Percentiles rank a stretch among this genome's conserved stretches.
These are phyloP conservation scores for Pelodiscus sinensis DNA, from an alignment of 2,113 vertebrate genomes.

Conservation along the genomic window DNA sequence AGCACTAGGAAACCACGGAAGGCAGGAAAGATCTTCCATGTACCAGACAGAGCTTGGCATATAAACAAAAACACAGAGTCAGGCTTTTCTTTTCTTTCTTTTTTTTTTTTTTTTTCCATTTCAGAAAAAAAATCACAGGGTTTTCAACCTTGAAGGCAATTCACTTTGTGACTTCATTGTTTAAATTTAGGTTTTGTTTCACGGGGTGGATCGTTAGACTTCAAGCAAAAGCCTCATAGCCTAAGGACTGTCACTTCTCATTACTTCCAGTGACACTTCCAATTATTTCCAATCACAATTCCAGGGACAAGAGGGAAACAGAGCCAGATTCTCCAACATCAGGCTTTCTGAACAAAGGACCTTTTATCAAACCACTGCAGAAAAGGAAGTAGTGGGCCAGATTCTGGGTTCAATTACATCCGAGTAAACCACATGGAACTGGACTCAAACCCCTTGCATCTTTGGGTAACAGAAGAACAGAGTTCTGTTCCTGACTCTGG, in stretches of 20 bases:
- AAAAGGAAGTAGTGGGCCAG: neutral
- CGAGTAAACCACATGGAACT: neutral
- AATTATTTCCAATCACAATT: conserved; percentile 83
- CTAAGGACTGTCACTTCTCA: conserved; percentile 80
- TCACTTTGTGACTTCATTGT: conserved; percentile 79
- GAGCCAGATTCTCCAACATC: conserved; percentile 22
- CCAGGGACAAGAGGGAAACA: conserved; percentile 63
- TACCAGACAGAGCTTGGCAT: neutral
- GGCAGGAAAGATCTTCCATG: neutral
- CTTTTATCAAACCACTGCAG: neutral
- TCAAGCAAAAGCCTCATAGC: conserved; percentile 74
- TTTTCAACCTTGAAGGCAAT: conserved; percentile 74
- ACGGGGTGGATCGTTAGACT: conserved; percentile 68
- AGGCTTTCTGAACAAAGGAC: conserved; percentile 42
- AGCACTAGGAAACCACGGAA: neutral
- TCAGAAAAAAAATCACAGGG: conserved; percentile 27
- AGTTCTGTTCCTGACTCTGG: neutral
- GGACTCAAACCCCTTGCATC: neutral
- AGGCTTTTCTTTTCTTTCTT: neutral
- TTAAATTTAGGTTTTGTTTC: conserved; percentile 81
- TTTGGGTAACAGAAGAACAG: neutral
- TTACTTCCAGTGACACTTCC: conserved; percentile 84
- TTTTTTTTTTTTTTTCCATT: neutral
- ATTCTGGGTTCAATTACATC: neutral
- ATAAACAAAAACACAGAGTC: neutral